Evolutionary conservation across 2,797 vertebrate species (phyloP), one percentile per base, ranked within the genome.

Genomic region (Melanitta fusca): DNA sequence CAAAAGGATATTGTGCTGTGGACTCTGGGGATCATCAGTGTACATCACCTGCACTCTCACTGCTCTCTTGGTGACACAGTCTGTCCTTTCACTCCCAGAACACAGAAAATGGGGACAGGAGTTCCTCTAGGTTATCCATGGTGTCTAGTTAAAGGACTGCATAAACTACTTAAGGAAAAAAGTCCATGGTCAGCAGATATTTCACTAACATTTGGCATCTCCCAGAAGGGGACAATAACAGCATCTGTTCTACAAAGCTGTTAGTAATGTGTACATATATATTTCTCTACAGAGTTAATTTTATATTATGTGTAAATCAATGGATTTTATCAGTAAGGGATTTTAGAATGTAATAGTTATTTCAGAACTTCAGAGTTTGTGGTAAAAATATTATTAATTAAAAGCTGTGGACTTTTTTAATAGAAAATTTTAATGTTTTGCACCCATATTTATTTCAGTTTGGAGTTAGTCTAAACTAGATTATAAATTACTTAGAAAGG

Each of bases 1-100:
- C 47, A 2, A 0, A 30, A 36, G 39, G 20, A 54, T 68, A 30
- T 54, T 0, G 1, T 22, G 60, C 66, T 25, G 66, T 25, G 3
- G 32, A 62, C 39, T 73, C 47, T 9, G 1, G 34, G 14, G 21
- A 36, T 7, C 62, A 17, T 12, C 38, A 1, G 6, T 11, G 30
- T 10, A 22, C 7, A 3, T 38, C n/a, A 39, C 14, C 22, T 4
- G 75, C 38, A 28, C 28, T 24, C 27, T 45, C 19, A 2, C 53
- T 13, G 0, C 12, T 24, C 45, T 57, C 71, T 66, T 19, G n/a
- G 70, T 41, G 57, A 32, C 34, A 16, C 45, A n/a, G 2, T 28
- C 25, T 36, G n/a, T 22, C 21, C 51, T 66, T 62, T 22, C 5
- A 2, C 27, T 39, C 21, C 39, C 32, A 13, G 47, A 1, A 0